Evolutionary conservation across 2,113 vertebrate genomes (phyloP).

Genomic region (Oreochromis tanganicae): DNA sequence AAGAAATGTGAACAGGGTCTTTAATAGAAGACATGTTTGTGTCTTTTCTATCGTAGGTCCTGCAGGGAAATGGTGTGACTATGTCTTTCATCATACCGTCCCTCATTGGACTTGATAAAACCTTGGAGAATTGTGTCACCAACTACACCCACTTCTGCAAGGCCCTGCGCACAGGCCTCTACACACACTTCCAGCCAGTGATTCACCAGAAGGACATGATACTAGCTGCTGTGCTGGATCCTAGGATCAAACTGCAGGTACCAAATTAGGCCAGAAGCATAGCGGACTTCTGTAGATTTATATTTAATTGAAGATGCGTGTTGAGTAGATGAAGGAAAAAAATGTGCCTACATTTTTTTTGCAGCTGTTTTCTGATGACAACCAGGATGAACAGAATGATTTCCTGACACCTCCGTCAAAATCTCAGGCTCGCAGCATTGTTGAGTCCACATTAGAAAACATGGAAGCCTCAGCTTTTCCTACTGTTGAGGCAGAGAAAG

Average conservation of each 20-base stretch:
- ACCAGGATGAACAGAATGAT: background rate
- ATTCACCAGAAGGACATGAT: conserved; percentile 67
- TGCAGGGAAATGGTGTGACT: conserved; percentile 64
- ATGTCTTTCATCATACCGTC: conserved; percentile 65
- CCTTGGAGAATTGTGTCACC: conserved; percentile 43
- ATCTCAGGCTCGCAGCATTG: conserved; percentile 22
- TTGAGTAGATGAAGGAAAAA: background rate
- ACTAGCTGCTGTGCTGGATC: conserved; percentile 67
- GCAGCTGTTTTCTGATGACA: conserved; percentile 60
- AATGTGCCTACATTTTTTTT: background rate
- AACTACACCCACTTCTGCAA: conserved; percentile 64
- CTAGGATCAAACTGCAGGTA: conserved; percentile 70
- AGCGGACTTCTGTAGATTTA: background rate
- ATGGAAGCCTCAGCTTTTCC: background rate
- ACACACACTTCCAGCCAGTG: conserved; percentile 60
- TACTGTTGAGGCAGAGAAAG: background rate
- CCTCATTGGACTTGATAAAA: conserved; percentile 68
- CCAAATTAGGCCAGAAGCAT: background rate
- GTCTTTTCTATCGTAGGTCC: conserved; percentile 12
- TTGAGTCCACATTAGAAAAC: conserved; percentile 33
- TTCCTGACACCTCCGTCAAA: conserved; percentile 58
- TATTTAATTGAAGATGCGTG: background rate
- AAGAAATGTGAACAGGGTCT: background rate
- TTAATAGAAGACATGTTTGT: background rate
- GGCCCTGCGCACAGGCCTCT: conserved; percentile 62